Base-by-base conservation (phyloP, 2,888 invertebrate species). In the Acrobasis repandana region DNA sequence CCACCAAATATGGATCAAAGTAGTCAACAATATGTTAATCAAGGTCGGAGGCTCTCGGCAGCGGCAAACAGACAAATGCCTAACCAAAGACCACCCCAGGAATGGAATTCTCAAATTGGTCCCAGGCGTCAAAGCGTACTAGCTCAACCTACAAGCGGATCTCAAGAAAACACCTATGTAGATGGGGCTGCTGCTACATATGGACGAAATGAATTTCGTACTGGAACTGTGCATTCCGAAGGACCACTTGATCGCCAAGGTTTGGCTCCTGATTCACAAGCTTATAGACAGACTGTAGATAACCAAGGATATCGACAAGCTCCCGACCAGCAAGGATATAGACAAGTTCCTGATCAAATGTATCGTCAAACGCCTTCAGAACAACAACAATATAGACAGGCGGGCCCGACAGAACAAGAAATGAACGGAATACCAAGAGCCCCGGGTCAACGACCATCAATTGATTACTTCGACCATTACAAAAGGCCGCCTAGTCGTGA, bases 401-500 rank as follows among this genome's bases (percentile, higher is more conserved):
- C 69, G 58, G 68, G 70, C 80, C 62, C 90, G 78, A 72, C 88
- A 79, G 81, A 94, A 83, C 80, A 87, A 70, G 90, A 89, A 16
- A 69, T 79, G 8, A 89, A 89, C 52, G 88, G 88, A 49, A 76
- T 80, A 15, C 90, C 86, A 68, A 79, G 85, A 47, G 75, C 77
- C 38, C 73, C 79, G 20, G 85, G 85, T n/a, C 72, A 80, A 1
- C 80, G 91, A 14, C 87, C 96, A 11, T 96, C 96, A 72, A 97
- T 97, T 79, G 97, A 98, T 85, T 97, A 97, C 79, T 97, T 98
- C 82, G 98, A 98, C 86, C 98, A 98, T 82, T 98, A 98, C 86
- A 97, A 97, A 86, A 93, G 97, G 82, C 97, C 97, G 59, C 97
- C 97, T 0, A 97, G 97, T 90, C 93, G 97, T 79, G 97, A 97